phyloP scores from a whole-genome alignment of 1,140 invertebrate species.

The Pseudomyrmex gracilis region DNA sequence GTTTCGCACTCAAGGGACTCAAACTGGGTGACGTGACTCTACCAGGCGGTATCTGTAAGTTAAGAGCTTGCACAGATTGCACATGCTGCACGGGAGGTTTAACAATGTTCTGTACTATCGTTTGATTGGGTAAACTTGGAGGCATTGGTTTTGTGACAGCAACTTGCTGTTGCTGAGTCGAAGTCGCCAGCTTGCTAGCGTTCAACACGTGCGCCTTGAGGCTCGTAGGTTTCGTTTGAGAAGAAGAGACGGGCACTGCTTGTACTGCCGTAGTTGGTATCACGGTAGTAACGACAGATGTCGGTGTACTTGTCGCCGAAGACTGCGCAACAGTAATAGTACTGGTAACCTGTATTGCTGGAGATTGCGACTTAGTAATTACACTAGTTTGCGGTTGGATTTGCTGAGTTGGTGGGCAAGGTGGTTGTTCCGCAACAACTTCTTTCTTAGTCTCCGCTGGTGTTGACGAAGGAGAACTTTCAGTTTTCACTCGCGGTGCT shows the following conservation, averaged over 20 bases:
- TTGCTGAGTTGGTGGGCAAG: slow-evolving; percentile 52
- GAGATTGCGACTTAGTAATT: slow-evolving; percentile 78
- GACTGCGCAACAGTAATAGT: slow-evolving; percentile 46
- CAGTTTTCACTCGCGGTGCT: slow-evolving; percentile 39
- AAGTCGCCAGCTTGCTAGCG: slow-evolving; percentile 77
- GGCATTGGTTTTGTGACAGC: slow-evolving; percentile 76
- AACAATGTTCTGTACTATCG: slow-evolving; percentile 80
- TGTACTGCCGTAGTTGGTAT: slow-evolving; percentile 35
- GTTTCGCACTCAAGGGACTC: slow-evolving; percentile 77
- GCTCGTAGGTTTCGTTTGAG: slow-evolving; percentile 83
- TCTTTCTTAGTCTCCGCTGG: slow-evolving; percentile 63
- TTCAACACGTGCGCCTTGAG: slow-evolving; percentile 87
- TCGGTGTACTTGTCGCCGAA: slow-evolving; percentile 25
- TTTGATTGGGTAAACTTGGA: slow-evolving; percentile 70
- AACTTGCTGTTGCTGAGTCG: slow-evolving; percentile 68
- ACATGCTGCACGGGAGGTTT: slow-evolving; percentile 78
- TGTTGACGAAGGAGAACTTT: background rate
- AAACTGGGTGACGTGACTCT: slow-evolving; percentile 80
- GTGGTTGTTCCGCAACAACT: slow-evolving; percentile 56
- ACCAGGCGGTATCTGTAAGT: slow-evolving; percentile 78
- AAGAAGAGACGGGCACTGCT: slow-evolving; percentile 40
- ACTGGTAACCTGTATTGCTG: slow-evolving; percentile 68
- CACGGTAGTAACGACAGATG: slow-evolving; percentile 31
- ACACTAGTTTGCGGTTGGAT: slow-evolving; percentile 74
- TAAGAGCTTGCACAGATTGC: slow-evolving; percentile 78